Percentiles rank a stretch among this genome's conserved stretches.
Conservation (phyloP, 2,797 vertebrate genomes). For the Ptychobarbus kaznakovi region DNA sequence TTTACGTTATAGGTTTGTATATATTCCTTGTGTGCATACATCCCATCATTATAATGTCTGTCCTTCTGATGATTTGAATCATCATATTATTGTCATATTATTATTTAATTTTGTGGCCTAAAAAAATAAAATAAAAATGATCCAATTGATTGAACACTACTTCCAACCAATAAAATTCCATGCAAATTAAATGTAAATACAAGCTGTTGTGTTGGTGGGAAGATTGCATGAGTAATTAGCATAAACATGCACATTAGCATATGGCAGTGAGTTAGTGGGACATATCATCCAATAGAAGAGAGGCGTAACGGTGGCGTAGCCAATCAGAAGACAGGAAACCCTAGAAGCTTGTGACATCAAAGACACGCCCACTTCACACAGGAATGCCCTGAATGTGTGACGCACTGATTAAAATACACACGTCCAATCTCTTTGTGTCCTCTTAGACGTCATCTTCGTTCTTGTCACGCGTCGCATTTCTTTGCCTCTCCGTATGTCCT, state of each 20-base stretch:
- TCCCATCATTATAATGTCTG: not conserved
- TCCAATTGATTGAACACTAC: not conserved
- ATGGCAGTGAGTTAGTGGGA: conserved; percentile 41
- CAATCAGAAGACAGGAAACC: conserved; percentile 25
- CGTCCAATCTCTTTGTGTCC: not conserved
- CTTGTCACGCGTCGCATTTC: not conserved
- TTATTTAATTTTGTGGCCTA: not conserved
- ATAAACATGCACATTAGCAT: conserved; percentile 56
- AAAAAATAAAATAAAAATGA: not conserved
- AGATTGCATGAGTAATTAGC: conserved; percentile 47
- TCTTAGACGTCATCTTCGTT: not conserved
- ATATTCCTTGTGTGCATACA: not conserved
- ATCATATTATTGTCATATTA: not conserved
- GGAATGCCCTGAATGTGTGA: conserved; percentile 12
- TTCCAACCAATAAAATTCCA: conserved; percentile 26
- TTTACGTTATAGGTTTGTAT: not conserved
- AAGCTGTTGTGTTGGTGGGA: conserved; percentile 33
- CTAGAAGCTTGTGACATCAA: conserved; percentile 4
- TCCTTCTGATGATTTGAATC: not conserved
- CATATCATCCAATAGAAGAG: conserved; percentile 17
- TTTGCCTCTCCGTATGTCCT: not conserved
- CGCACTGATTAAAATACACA: conserved; percentile 7
- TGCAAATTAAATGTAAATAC: conserved; percentile 55
- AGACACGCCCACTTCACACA: conserved; percentile 2
- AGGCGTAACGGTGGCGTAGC: not conserved